Percentiles rank a stretch among this genome's conserved stretches.
phyloP scores from a whole-genome alignment of 2,888 invertebrate species.

The Drosophila dives region DNA sequence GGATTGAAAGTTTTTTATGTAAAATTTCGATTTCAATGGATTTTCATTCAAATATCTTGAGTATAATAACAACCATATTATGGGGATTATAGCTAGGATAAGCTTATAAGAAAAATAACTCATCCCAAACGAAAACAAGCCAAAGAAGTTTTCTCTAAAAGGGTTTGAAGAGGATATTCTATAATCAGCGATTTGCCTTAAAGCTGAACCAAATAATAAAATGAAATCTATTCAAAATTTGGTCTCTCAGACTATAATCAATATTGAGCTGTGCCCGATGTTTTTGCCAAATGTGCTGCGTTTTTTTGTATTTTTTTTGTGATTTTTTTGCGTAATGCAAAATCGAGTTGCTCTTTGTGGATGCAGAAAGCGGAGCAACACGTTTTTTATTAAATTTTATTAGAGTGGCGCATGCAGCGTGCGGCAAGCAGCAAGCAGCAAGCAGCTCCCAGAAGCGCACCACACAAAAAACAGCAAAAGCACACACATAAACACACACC shows the following conservation, averaged over 20 bases:
- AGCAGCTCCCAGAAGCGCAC: constrained; percentile 46
- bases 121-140: not conserved
- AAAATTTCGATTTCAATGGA: not conserved
- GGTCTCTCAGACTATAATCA: constrained; percentile 32
- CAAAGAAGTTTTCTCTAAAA: too few relatives aligned
- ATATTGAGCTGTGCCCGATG: constrained; percentile 35
- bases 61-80: too few relatives aligned
- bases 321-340: constrained; percentile 23
- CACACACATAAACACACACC: not conserved
- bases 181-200: not conserved
- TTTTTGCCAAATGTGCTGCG: not conserved
- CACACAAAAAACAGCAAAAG: constrained; percentile 32
- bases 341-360: constrained; percentile 44
- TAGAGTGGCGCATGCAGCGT: constrained; percentile 73
- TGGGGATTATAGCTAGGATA: not conserved
- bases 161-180: not conserved
- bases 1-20: not conserved
- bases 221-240: not conserved
- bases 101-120: not conserved
- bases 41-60: too few relatives aligned
- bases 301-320: not conserved
- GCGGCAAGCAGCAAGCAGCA: constrained; percentile 8
- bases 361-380: constrained; percentile 74
- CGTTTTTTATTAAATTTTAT: constrained; percentile 80
- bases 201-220: not conserved